Base-by-base conservation (phyloP, 2,797 vertebrate genomes). In the Sebastes hopkinsi region DNA sequence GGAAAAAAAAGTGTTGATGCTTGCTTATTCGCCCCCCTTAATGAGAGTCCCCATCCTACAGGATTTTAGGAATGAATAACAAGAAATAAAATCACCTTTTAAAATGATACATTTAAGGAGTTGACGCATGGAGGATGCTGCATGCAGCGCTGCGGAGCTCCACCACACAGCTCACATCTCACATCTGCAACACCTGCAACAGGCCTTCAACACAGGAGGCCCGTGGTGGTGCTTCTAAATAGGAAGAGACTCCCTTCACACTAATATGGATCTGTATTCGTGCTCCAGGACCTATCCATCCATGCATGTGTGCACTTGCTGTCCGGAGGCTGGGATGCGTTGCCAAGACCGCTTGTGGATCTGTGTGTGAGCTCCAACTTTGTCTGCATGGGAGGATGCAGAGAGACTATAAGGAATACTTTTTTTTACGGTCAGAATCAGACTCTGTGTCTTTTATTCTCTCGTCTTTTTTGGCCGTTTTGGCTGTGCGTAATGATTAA, bases 11-110 rank as follows among this genome's bases (percentile, higher is more conserved):
- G 94, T 95, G 96, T 96, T 89, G 96, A 97, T 96, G 96, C 94
- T 94, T 95, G 95, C 96, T 96, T 90, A 92, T 96, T 95, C 91
- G 42, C 74, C 92, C 89, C 74, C 92, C 89, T 92, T 96, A 95
- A 95, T 95, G 96, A 96, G 94, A 95, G 95, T 96, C 95, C 92
- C 92, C 96, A 91, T 96, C 95, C 96, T 97, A 95, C 92, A 38
- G 95, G 96, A 95, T 96, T 96, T 96, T 96, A 93, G 95, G 95
- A 96, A 96, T 96, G 96, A 96, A 96, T 96, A 96, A 96, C 94
- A 94, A 94, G 93, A 96, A 95, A 93, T 95, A 94, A 96, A 96
- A 95, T 95, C 94, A 94, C 93, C 93, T 91, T 42, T 94, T 93
- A 93, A 94, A 95, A 94, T 94, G 92, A 93, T 90, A 88, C 94